These are phyloP conservation scores for Hylaeus volcanicus DNA, from an alignment of 1,140 invertebrate species.

Conservation along the genomic window DNA sequence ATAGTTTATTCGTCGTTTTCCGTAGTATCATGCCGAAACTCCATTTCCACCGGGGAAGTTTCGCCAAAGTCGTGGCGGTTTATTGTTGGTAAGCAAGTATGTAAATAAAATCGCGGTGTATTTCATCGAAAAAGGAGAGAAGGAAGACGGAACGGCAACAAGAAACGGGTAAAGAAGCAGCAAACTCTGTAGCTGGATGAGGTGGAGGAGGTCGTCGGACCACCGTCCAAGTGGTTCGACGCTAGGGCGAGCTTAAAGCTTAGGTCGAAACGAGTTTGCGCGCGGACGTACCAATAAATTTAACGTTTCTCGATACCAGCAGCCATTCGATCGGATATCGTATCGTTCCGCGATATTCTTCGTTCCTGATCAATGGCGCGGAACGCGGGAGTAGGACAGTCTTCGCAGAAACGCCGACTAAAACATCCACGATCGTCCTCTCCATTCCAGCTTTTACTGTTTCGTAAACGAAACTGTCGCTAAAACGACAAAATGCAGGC, in stretches of 20 bases:
- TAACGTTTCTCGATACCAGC: conserved; percentile 52
- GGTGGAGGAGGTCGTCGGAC: conserved; percentile 16
- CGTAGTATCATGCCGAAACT: background rate
- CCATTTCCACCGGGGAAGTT: background rate
- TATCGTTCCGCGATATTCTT: conserved; percentile 39
- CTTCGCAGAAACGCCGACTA: conserved; percentile 15
- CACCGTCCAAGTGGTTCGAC: conserved; percentile 24
- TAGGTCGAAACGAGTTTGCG: conserved; percentile 27
- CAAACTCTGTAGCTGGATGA: conserved; percentile 16
- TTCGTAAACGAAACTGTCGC: conserved; percentile 38
- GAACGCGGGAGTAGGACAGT: conserved; percentile 12
- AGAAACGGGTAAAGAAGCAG: conserved; percentile 30
- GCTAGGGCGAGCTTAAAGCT: conserved; percentile 39
- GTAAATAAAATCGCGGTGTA: background rate
- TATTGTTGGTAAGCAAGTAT: background rate
- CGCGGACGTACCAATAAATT: conserved; percentile 42
- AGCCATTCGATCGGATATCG: conserved; percentile 43
- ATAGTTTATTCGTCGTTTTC: too few species aligned
- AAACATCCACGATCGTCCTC: conserved; percentile 9
- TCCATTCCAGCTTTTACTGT: conserved; percentile 6
- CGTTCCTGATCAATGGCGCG: conserved; percentile 41
- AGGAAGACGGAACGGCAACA: conserved; percentile 1
- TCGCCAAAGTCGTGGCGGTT: background rate
- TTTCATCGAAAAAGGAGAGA: background rate
- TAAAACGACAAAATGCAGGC: conserved; percentile 10